These are phyloP conservation scores for Sminthurinus aureus DNA, from an alignment of 2,888 invertebrate genomes.

Conservation along the genomic window DNA sequence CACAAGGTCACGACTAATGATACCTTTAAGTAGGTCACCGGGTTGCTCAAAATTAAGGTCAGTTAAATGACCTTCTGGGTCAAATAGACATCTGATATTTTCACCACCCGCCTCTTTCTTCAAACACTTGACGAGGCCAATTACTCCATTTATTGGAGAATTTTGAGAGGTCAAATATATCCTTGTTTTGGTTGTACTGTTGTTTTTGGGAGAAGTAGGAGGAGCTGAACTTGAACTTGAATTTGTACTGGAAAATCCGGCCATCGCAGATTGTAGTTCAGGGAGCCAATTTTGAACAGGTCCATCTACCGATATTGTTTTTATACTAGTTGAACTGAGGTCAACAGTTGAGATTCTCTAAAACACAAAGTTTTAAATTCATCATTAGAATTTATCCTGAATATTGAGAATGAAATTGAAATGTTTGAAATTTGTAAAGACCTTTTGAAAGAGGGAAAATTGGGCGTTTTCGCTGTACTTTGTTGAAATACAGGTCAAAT, in stretches of 20 bases:
- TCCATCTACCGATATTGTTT: no score
- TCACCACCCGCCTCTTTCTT: constrained; percentile 85
- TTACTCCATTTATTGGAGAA: constrained; percentile 75
- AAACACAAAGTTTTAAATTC: no score
- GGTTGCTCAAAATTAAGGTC: not conserved
- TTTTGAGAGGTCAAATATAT: constrained; percentile 66
- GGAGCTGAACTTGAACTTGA: not conserved
- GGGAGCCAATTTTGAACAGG: constrained; percentile 75
- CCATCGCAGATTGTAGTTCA: constrained; percentile 75
- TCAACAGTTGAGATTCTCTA: no score
- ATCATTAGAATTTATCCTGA: no score
- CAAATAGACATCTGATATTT: constrained; percentile 67
- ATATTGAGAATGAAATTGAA: no score
- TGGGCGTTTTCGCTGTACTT: no score
- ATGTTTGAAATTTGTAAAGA: no score
- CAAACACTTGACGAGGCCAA: constrained; percentile 90
- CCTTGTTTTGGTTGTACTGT: no score
- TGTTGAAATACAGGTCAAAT: no score
- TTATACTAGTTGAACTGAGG: no score
- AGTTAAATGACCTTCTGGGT: constrained; percentile 59
- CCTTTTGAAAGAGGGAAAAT: no score
- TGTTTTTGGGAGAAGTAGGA: no score
- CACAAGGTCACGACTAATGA: constrained; percentile 33
- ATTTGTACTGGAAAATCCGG: constrained; percentile 66
- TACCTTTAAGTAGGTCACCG: not conserved